A percentile compares a stretch with the other conserved stretches of the same genome.
Conservation (phyloP, 2,113 vertebrate species). For the Motacilla alba region DNA sequence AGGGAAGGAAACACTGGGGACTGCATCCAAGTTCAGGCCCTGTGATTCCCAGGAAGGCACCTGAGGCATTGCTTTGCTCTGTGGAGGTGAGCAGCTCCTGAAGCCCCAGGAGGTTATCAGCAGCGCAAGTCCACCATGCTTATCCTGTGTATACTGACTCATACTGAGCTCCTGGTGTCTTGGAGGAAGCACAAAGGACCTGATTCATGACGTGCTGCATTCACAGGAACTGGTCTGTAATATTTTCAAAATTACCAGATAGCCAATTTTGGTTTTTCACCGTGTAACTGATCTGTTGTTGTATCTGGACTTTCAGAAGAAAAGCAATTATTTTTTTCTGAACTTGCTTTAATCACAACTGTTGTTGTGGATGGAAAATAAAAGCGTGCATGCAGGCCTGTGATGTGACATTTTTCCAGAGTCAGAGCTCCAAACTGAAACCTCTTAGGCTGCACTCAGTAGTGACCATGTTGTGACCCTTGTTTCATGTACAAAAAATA, state of each 20-base stretch:
- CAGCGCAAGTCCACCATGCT: accelerated
- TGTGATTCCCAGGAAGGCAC: not conserved
- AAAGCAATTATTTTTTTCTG: not conserved
- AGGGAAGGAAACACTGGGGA: not conserved
- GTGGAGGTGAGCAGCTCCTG: not conserved
- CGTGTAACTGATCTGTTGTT: not conserved
- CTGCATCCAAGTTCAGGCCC: not conserved
- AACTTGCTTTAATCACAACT: not conserved
- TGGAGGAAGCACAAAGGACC: not conserved
- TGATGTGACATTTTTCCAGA: not conserved
- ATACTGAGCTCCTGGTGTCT: not conserved
- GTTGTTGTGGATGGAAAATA: not conserved
- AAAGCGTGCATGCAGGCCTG: not conserved
- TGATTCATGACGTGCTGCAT: not conserved
- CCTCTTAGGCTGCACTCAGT: not conserved
- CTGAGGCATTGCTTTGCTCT: not conserved
- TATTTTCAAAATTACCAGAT: not conserved
- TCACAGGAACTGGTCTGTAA: not conserved
- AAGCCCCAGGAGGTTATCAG: not conserved
- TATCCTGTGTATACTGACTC: not conserved
- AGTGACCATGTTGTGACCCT: not conserved
- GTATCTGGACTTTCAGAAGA: not conserved
- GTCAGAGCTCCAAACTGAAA: not conserved
- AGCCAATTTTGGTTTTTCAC: not conserved
- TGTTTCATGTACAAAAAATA: not conserved